Conservation (phyloP, 2,113 vertebrate genomes). For the Urocynchramus pylzowi region DNA sequence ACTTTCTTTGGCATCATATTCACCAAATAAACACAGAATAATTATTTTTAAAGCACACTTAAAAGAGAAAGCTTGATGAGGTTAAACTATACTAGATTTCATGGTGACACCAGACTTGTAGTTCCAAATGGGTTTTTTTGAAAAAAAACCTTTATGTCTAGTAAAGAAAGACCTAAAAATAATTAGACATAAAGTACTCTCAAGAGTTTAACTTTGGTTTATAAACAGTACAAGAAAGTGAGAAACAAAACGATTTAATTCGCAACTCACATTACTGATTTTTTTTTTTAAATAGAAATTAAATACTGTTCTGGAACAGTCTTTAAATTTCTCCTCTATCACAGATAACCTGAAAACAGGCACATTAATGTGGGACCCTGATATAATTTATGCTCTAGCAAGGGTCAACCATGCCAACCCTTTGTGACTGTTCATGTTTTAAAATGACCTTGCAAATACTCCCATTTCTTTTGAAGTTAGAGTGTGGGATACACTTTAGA, state of each 20-base stretch:
- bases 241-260: not conserved
- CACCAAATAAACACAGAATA: not conserved
- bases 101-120: not conserved
- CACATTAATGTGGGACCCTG: not conserved
- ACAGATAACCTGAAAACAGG: not conserved
- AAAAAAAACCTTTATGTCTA: not conserved
- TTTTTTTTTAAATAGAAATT: not conserved
- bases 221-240: slow-evolving; percentile 2
- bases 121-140: not conserved
- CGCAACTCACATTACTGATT: not conserved
- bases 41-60: not conserved
- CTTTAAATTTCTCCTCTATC: not conserved
- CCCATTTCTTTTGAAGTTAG: not conserved
- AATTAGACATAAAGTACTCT: slow-evolving; percentile 1
- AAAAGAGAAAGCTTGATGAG: not conserved
- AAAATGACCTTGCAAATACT: not conserved
- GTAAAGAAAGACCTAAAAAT: slow-evolving; percentile 7
- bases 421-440: not conserved
- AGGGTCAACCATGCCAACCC: not conserved
- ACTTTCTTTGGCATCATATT: slow-evolving; percentile 55
- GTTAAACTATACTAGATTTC: not conserved
- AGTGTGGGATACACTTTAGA: not conserved
- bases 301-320: not conserved
- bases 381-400: not conserved
- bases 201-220: slow-evolving; percentile 11